Evolutionary conservation across 2,113 vertebrate species (phyloP), one percentile per base, ranked within the genome.

Genomic region (Petaurus breviceps): DNA sequence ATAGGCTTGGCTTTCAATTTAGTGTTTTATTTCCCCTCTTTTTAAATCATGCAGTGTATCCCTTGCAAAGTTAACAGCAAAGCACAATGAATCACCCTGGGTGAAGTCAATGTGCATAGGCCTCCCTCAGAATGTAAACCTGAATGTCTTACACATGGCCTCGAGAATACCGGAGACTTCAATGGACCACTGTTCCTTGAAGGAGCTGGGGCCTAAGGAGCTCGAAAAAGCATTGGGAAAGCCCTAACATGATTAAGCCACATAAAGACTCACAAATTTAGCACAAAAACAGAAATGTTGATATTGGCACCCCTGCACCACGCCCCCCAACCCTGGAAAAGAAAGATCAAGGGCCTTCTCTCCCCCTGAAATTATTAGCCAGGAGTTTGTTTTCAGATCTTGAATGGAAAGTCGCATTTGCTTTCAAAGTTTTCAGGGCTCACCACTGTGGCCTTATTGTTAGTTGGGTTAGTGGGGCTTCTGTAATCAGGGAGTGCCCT

Each of bases 311-410:
- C 95, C 51, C 93, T 43, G 68, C n/a, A 43, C n/a, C 96, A 93
- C 0, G 26, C 9, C 52, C 23, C 31, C 47, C 28, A 5, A 47
- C 22, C 28, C 90, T 89, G 94, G 95, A 98, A 98, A 98, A 97
- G 97, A 95, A 93, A 98, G 95, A 98, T 98, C 97, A 98, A 98
- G 93, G 53, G 19, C 31, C 96, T 92, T 94, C 97, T 98, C 94
- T 93, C 50, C 14, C 25, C 49, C 52, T 90, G 91, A 95, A 97
- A 97, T 97, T 97, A 98, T 98, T 98, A 98, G 95, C 95, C 97
- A 96, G 93, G 94, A 98, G 97, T 98, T 98, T 98, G 96, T 98
- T 98, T 98, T 98, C 91, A 96, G 97, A 92, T 97, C 97, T 98
- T 98, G 97, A 97, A 95, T 98, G 98, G 98, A 96, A 98, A 98